Conservation (phyloP, 2,888 invertebrate species). For the Xiphydria camelus region DNA sequence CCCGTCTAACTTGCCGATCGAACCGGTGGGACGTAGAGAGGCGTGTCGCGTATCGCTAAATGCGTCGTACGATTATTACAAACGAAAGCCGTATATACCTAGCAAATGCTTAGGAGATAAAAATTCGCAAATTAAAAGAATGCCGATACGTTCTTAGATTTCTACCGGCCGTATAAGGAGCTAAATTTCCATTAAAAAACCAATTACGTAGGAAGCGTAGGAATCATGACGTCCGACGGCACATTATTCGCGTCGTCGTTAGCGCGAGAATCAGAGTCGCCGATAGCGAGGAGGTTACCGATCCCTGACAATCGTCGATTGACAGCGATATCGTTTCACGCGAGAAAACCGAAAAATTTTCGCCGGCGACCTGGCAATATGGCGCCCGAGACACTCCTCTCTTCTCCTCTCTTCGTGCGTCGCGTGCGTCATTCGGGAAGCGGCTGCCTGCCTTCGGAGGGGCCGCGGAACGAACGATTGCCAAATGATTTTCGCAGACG, state of each 20-base stretch:
- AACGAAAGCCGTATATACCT: too few relatives aligned
- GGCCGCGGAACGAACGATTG: not conserved
- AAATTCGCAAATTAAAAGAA: conserved; percentile 19
- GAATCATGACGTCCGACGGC: too few relatives aligned
- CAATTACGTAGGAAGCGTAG: too few relatives aligned
- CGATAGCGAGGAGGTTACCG: too few relatives aligned
- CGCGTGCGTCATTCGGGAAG: conserved; percentile 41
- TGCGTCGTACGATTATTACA: too few relatives aligned
- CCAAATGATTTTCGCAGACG: not conserved
- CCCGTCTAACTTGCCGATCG: too few relatives aligned
- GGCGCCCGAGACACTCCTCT: conserved; percentile 43
- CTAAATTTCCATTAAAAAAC: conserved; percentile 27
- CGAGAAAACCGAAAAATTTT: conserved; percentile 25
- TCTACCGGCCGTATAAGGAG: conserved; percentile 36
- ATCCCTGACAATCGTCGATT: too few relatives aligned
- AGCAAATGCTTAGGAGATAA: conserved; percentile 9
- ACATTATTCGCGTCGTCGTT: too few relatives aligned
- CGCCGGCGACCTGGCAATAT: conserved; percentile 43
- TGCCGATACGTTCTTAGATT: conserved; percentile 28
- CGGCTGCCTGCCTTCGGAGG: conserved; percentile 6
- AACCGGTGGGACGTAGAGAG: too few relatives aligned
- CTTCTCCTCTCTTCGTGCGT: conserved; percentile 28
- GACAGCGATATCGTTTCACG: not conserved
- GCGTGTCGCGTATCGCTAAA: too few relatives aligned
- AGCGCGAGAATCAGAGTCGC: too few relatives aligned